Conservation (phyloP, 2,888 invertebrate genomes). For the Tachystola acroxantha region DNA sequence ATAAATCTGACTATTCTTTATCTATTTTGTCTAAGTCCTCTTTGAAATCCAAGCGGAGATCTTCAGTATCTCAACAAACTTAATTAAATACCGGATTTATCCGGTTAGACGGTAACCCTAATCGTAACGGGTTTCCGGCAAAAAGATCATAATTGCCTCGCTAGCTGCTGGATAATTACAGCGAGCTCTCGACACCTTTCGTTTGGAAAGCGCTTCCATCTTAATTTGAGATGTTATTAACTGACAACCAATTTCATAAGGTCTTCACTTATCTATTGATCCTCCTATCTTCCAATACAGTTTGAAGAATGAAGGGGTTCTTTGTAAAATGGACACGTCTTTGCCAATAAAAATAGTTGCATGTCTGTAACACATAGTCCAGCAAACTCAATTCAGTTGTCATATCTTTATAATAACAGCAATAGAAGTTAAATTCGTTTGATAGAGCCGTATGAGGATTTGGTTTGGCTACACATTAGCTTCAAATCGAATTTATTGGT, state of each 20-base stretch:
- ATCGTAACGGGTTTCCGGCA: slow-evolving; percentile 69
- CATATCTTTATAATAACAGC: slow-evolving; percentile 15
- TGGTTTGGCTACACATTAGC: slow-evolving; percentile 22
- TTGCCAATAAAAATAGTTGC: slow-evolving; percentile 21
- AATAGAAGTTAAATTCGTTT: slow-evolving; percentile 22
- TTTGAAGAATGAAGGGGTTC: slow-evolving; percentile 20
- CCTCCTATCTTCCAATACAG: slow-evolving; percentile 4
- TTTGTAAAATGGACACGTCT: slow-evolving; percentile 24
- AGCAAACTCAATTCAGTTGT: slow-evolving; percentile 17
- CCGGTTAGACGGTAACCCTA: too few relatives aligned
- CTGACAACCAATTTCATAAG: slow-evolving; percentile 33
- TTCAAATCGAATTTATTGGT: slow-evolving; percentile 40
- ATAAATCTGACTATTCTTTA: too few relatives aligned
- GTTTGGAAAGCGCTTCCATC: slow-evolving; percentile 70
- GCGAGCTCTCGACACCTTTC: slow-evolving; percentile 70
- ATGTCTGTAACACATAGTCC: slow-evolving; percentile 12
- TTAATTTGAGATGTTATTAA: slow-evolving; percentile 62
- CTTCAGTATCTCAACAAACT: too few relatives aligned
- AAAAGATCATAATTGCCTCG: slow-evolving; percentile 72
- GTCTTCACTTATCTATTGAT: slow-evolving; percentile 18
- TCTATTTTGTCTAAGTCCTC: too few relatives aligned
- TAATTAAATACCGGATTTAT: too few relatives aligned
- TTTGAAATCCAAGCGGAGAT: too few relatives aligned
- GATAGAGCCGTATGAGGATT: background rate
- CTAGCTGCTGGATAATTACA: slow-evolving; percentile 60